These are phyloP conservation scores for Raphicerus campestris DNA, from an alignment of 2,113 vertebrate species.

Conservation along the genomic window DNA sequence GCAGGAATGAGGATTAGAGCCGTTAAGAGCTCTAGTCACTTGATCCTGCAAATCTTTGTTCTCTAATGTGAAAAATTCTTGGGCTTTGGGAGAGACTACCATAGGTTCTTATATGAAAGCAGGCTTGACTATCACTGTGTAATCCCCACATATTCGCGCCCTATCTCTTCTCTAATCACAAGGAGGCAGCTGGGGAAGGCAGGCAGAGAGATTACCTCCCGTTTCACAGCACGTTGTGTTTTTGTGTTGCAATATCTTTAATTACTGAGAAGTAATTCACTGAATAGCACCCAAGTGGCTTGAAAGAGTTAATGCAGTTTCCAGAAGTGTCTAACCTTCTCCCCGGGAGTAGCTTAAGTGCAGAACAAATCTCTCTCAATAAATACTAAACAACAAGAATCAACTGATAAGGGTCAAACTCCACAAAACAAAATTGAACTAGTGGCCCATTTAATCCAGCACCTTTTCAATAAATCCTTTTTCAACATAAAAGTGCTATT, in stretches of 20 bases:
- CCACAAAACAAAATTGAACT: constrained; percentile 52
- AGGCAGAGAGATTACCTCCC: constrained; percentile 56
- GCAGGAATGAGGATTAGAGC: constrained; percentile 60
- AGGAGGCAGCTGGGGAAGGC: constrained; percentile 41
- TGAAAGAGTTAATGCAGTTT: constrained; percentile 72
- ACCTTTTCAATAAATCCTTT: constrained; percentile 45
- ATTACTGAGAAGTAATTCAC: constrained; percentile 71
- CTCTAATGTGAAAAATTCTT: constrained; percentile 65
- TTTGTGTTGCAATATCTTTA: constrained; percentile 65
- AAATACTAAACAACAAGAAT: constrained; percentile 67
- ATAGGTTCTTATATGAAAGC: constrained; percentile 32
- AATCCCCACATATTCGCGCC: constrained; percentile 49
- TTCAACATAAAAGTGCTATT: not conserved
- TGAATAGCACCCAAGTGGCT: constrained; percentile 65
- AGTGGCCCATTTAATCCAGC: constrained; percentile 44
- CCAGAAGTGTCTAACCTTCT: constrained; percentile 61
- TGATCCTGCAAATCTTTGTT: constrained; percentile 71
- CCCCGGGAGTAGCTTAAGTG: constrained; percentile 53
- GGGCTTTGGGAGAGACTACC: constrained; percentile 37
- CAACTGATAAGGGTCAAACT: constrained; percentile 58
- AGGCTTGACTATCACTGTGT: constrained; percentile 30
- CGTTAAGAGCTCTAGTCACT: constrained; percentile 60
- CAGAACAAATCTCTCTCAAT: constrained; percentile 66
- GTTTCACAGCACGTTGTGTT: constrained; percentile 38
- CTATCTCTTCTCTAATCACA: constrained; percentile 60